Evolutionary conservation across 2,113 vertebrate species (phyloP).

Genomic region (Nesoenas mayeri): DNA sequence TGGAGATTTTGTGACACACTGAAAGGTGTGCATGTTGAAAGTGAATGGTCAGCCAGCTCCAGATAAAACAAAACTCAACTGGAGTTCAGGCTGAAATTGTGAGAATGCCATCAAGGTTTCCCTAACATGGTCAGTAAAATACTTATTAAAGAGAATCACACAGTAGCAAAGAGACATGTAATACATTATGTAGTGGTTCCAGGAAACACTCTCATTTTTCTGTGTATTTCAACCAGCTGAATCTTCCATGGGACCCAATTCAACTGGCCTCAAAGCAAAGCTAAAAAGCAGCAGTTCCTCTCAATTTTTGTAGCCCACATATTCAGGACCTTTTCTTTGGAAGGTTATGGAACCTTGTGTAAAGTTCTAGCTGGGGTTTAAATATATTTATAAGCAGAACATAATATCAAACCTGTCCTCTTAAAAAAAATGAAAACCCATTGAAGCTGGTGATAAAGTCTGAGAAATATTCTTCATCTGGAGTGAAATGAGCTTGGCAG

Average conservation of each 20-base stretch:
- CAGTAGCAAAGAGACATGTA: not conserved
- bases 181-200: not conserved
- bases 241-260: not conserved
- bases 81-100: not conserved
- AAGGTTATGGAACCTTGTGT: not conserved
- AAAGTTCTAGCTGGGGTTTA: not conserved
- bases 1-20: not conserved
- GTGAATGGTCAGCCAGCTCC: not conserved
- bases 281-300: not conserved
- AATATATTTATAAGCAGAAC: not conserved
- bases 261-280: not conserved
- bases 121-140: not conserved
- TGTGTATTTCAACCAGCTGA: not conserved
- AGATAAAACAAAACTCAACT: not conserved
- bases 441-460: not conserved
- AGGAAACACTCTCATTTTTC: not conserved
- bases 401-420: not conserved
- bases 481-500: not conserved
- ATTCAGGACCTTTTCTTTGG: not conserved
- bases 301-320: not conserved
- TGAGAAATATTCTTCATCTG: slow-evolving; percentile 14
- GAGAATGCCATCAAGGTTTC: not conserved
- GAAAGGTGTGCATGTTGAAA: not conserved
- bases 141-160: not conserved
- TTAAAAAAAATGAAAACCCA: not conserved